These are phyloP conservation scores for Lota lota DNA, from an alignment of 2,113 vertebrate species.

Conservation along the genomic window DNA sequence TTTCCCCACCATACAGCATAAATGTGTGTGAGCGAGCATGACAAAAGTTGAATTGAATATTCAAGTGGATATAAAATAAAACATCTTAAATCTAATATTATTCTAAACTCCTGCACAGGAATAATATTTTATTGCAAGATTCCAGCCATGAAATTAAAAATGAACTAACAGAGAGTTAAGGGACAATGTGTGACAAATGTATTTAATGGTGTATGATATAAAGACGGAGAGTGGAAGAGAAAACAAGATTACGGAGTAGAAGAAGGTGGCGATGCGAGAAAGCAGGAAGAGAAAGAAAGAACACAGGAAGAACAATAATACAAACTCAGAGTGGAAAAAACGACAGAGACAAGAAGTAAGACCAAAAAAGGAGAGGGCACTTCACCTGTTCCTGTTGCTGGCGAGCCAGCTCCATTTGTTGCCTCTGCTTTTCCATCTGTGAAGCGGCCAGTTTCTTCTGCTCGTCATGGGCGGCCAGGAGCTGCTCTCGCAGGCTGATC, in stretches of 20 bases:
- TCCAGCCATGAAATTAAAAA: conserved; percentile 49
- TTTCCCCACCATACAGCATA: conserved; percentile 58
- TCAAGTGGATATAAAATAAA: conserved; percentile 42
- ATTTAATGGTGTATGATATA: conserved; percentile 40
- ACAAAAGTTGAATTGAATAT: conserved; percentile 45
- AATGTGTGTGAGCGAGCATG: conserved; percentile 55
- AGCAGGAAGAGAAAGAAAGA: conserved; percentile 4
- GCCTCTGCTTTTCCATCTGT: conserved; percentile 98
- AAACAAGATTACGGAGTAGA: background rate
- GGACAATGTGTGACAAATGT: conserved; percentile 34
- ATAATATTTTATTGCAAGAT: conserved; percentile 53
- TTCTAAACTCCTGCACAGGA: conserved; percentile 44
- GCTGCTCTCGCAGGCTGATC: conserved; percentile 97
- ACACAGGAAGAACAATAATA: background rate
- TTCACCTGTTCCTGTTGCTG: conserved; percentile 98
- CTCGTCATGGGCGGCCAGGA: conserved; percentile 94
- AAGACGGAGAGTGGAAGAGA: background rate
- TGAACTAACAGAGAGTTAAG: conserved; percentile 26
- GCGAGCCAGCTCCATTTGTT: conserved; percentile 98
- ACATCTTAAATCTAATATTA: conserved; percentile 61
- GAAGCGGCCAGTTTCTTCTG: conserved; percentile 98
- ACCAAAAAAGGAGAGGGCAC: background rate
- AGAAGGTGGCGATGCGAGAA: conserved; percentile 2
- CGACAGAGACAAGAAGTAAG: background rate
- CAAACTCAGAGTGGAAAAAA: background rate